Evolutionary conservation across 2,113 vertebrate species (phyloP).

Genomic region (Thamnophis sirtalis): DNA sequence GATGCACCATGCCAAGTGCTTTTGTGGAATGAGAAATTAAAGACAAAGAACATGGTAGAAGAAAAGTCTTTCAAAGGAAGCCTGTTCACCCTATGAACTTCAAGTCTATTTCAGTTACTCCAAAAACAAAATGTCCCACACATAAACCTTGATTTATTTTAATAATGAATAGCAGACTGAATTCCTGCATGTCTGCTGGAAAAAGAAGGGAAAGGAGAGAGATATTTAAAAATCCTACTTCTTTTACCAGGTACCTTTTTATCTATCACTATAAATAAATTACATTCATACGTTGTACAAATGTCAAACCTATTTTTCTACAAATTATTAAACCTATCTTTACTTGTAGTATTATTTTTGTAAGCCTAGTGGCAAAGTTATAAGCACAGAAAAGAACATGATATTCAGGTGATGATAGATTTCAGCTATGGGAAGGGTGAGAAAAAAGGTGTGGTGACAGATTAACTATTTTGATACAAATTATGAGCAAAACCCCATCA

Average conservation of each 20-base stretch:
- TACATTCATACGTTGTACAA: not conserved
- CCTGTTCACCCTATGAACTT: not conserved
- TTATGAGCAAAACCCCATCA: conserved; percentile 38
- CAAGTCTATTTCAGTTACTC: not conserved
- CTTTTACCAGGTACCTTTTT: not conserved
- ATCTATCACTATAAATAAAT: not conserved
- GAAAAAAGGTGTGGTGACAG: conserved; percentile 38
- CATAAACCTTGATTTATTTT: not conserved
- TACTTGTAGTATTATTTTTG: conserved; percentile 7
- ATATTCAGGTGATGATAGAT: not conserved
- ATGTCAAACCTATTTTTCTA: not conserved
- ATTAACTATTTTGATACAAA: conserved; percentile 32
- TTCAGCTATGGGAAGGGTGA: not conserved
- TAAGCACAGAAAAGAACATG: conserved; percentile 9
- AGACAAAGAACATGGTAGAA: not conserved
- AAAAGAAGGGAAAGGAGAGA: not conserved
- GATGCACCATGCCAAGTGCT: not conserved
- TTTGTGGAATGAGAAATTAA: not conserved
- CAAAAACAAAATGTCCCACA: not conserved
- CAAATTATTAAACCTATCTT: not conserved
- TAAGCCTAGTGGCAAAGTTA: not conserved
- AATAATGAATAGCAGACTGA: not conserved
- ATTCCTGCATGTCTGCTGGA: not conserved
- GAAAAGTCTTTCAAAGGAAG: not conserved
- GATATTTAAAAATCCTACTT: not conserved